These are phyloP conservation scores for Calyptomena viridis DNA, from an alignment of 2,113 vertebrate species.

Conservation along the genomic window DNA sequence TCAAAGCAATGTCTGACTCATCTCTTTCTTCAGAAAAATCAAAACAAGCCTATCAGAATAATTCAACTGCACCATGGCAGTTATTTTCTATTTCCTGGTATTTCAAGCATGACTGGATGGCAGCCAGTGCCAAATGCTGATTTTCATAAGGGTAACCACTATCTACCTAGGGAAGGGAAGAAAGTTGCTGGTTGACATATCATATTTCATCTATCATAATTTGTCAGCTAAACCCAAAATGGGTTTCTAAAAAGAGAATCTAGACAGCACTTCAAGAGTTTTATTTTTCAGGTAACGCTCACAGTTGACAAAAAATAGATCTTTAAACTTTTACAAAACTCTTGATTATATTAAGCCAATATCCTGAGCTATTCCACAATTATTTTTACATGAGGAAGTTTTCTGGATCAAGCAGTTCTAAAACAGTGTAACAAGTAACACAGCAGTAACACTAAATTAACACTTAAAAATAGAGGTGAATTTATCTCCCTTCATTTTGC, in stretches of 20 bases:
- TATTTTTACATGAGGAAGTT: not conserved
- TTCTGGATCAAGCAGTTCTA: not conserved
- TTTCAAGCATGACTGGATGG: conserved; percentile 34
- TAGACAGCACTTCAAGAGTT: not conserved
- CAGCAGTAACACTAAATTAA: not conserved
- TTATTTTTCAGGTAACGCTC: not conserved
- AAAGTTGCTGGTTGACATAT: not conserved
- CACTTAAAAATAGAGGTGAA: not conserved
- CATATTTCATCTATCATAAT: conserved; percentile 51
- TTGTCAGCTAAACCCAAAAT: conserved; percentile 34
- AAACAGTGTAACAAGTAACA: not conserved
- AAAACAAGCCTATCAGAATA: conserved; percentile 56
- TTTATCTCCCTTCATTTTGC: not conserved
- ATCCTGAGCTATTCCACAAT: not conserved
- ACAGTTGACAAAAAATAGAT: not conserved
- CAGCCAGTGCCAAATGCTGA: conserved; percentile 39
- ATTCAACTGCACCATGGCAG: not conserved
- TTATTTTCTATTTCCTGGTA: conserved; percentile 39
- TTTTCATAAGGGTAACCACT: conserved; percentile 32
- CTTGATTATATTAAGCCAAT: not conserved
- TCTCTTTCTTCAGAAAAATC: conserved; percentile 48
- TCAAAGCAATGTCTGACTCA: conserved; percentile 61
- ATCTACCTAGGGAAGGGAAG: conserved; percentile 16
- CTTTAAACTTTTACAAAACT: not conserved
- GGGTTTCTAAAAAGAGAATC: conserved; percentile 38